These are phyloP conservation scores for Octopus bimaculoides DNA, from an alignment of 1,140 invertebrate genomes.

Conservation along the genomic window DNA sequence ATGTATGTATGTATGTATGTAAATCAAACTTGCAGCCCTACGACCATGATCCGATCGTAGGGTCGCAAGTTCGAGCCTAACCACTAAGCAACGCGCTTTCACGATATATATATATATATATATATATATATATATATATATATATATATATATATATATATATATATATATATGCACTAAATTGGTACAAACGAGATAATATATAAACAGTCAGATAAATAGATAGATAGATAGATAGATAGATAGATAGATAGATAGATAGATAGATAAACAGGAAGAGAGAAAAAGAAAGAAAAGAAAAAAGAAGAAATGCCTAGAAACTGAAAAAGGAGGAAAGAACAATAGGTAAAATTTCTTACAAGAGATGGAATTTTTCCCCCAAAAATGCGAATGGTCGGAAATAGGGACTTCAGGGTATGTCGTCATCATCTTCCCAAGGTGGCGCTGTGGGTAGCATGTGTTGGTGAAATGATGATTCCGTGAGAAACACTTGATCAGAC, in stretches of 20 bases:
- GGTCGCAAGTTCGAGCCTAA: too few relatives aligned
- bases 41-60: too few relatives aligned
- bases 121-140: too few relatives aligned
- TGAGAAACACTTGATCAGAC: constrained; percentile 35
- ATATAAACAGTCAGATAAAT: too few relatives aligned
- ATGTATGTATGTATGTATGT: too few relatives aligned
- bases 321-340: background rate
- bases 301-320: background rate
- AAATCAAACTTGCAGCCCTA: too few relatives aligned
- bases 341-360: background rate
- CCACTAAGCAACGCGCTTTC: too few relatives aligned
- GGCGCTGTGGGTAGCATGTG: constrained; percentile 50
- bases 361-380: background rate
- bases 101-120: too few relatives aligned
- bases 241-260: background rate
- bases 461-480: constrained; percentile 34
- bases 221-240: too few relatives aligned
- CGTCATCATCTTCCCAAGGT: constrained; percentile 50
- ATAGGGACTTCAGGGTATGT: constrained; percentile 37
- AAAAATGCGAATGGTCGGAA: background rate
- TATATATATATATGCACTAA: too few relatives aligned
- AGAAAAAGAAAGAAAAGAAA: background rate
- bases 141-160: too few relatives aligned
- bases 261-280: background rate
- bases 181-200: too few relatives aligned